These are phyloP conservation scores for Ceratosolen solmsi DNA, from an alignment of 1,140 invertebrate genomes.

Conservation along the genomic window DNA sequence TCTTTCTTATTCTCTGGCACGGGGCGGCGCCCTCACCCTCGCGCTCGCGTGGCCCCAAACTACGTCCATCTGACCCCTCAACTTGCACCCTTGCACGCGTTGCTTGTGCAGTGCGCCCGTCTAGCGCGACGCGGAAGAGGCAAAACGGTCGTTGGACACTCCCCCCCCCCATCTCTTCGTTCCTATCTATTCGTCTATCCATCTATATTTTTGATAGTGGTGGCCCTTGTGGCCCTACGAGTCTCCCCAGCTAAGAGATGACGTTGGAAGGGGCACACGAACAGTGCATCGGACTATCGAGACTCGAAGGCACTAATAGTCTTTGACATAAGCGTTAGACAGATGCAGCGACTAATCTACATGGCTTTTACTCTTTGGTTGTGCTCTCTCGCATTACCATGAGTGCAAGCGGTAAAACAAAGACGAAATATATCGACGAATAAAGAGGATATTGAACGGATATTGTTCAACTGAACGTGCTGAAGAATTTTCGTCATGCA, in stretches of 20 bases:
- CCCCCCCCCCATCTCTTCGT: not conserved
- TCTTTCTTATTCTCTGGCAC: conserved; percentile 14
- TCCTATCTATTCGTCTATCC: conserved; percentile 1
- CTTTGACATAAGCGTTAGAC: not conserved
- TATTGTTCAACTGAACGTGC: not conserved
- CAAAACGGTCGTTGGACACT: conserved; percentile 45
- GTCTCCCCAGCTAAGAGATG: conserved; percentile 9
- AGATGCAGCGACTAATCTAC: conserved; percentile 33
- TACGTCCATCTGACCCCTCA: conserved; percentile 51
- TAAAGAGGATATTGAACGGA: not conserved
- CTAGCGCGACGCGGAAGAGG: conserved; percentile 13
- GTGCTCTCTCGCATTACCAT: not conserved
- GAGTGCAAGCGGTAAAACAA: not conserved
- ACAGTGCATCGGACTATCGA: not conserved
- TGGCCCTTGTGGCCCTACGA: not conserved
- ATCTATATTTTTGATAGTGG: conserved; percentile 22
- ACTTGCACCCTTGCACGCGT: conserved; percentile 25
- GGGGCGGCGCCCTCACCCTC: conserved; percentile 37
- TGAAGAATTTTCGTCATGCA: too few relatives aligned
- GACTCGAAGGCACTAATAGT: conserved; percentile 14
- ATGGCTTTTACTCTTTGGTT: not conserved
- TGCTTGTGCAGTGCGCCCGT: not conserved
- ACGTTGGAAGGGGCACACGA: not conserved
- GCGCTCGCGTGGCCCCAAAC: conserved; percentile 43
- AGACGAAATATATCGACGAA: not conserved